Base-by-base conservation (phyloP, 2,888 invertebrate species). In the Pristionchus japonicus region DNA sequence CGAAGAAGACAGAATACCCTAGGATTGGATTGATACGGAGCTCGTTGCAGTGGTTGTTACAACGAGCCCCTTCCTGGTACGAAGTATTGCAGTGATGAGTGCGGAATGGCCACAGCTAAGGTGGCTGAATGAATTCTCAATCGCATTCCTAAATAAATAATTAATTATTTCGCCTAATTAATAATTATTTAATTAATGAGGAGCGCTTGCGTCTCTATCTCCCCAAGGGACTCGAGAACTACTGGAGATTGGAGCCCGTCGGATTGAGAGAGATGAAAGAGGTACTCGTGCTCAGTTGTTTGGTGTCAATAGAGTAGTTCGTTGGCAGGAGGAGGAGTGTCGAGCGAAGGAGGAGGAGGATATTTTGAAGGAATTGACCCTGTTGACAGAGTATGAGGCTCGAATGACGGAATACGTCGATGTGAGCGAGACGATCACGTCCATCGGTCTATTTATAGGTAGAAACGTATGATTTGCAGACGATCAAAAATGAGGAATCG, bases 71-170 rank as follows among this genome's bases (percentile, higher is more conserved):
- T 87, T 27, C 49, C 61, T 1, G 87, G 84, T 34, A 91, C 92
- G n/a, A 92, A 91, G 67, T 92, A 92, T 88, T 92, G 92, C 88
- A 91, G 90, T 9, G 89, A 92, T 52, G 86, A 86, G n/a, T 92
- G 92, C 47, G 92, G 92, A 43, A 47, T 90, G 57, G 90, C 88
- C 20, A 34, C 90, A 90, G 91, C 91, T 27, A 87, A 89, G 87
- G 87, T 87, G 17, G 3, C 20, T 20, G 15, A 67, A 34, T 34
- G 15, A n/a, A n/a, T 57, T 57, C n/a, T 6, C 3, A n/a, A 52
- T 9, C 15, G 1, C 15, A n/a, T 52, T 20, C 7, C 20, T 27
- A 23, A 83, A 83, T 49, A 74, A 20, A 6, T 27, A 40, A 74
- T 13, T 3, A 13, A 37, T 37, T 74, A 15, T 15, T 4, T 64